A percentile compares a stretch with the other conserved stretches of the same genome.
These are phyloP conservation scores for Pterocles orientalis DNA, from an alignment of 2,113 vertebrate species.

Conservation along the genomic window DNA sequence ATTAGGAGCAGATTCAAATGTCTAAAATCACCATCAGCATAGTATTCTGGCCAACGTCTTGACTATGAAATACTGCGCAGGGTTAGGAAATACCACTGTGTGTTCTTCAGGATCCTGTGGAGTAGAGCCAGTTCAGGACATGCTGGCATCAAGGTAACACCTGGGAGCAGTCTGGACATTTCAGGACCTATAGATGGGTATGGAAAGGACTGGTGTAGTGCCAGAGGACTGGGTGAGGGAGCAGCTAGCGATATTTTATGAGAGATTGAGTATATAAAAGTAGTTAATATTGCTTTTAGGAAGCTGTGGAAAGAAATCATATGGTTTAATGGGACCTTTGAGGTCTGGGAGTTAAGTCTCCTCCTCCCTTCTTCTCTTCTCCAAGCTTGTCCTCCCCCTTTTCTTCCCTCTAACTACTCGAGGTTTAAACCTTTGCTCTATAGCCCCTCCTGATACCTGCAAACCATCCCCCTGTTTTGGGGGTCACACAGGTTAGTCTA, in stretches of 20 bases:
- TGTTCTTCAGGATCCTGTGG: background rate
- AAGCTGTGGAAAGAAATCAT: background rate
- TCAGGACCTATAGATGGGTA: background rate
- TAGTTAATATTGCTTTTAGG: background rate
- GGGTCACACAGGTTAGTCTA: too few relatives aligned
- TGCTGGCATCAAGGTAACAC: background rate
- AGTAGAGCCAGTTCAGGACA: background rate
- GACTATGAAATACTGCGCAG: background rate
- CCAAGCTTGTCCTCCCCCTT: background rate
- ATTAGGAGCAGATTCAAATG: background rate
- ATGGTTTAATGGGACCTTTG: background rate
- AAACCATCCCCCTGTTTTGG: background rate
- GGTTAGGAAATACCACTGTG: background rate
- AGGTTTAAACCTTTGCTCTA: background rate
- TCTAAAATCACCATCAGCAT: background rate
- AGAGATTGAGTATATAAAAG: background rate
- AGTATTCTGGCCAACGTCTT: background rate
- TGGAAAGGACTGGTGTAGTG: background rate
- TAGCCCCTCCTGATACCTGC: accelerated
- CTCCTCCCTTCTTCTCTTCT: background rate
- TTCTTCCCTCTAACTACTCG: background rate
- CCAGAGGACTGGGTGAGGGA: background rate
- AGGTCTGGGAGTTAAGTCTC: background rate
- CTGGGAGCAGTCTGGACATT: background rate
- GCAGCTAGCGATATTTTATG: background rate